These are phyloP conservation scores for Phymatocera aterrima DNA, from an alignment of 2,888 invertebrate species.

Conservation along the genomic window DNA sequence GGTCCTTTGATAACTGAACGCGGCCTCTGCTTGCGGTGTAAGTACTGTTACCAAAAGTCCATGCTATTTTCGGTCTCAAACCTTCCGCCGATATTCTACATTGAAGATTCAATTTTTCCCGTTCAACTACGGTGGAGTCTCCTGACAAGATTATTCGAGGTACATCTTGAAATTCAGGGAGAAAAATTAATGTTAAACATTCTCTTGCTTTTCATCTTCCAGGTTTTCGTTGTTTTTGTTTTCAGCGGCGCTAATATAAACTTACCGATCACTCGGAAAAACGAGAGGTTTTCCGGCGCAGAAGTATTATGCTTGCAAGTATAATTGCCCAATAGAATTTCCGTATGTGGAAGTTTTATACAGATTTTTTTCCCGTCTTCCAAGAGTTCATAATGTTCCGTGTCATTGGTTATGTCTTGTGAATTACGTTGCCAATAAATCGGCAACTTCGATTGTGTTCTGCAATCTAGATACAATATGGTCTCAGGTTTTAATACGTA, in stretches of 20 bases:
- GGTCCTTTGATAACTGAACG: conserved; percentile 74
- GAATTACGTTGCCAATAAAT: background rate
- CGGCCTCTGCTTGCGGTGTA: conserved; percentile 73
- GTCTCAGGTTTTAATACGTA: background rate
- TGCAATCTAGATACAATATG: background rate
- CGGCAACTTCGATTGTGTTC: background rate
- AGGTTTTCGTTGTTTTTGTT: too few relatives aligned
- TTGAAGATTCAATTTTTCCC: conserved; percentile 85
- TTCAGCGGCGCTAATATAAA: too few relatives aligned
- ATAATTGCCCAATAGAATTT: conserved; percentile 80
- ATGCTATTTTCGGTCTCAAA: conserved; percentile 81
- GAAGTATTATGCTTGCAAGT: conserved; percentile 77
- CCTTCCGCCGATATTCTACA: conserved; percentile 84
- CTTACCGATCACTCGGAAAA: conserved; percentile 68
- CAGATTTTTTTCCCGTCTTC: background rate
- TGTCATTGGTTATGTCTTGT: background rate
- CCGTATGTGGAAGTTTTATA: background rate
- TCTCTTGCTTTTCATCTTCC: background rate
- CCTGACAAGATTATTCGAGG: conserved; percentile 79
- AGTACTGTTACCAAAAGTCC: conserved; percentile 78
- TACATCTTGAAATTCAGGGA: conserved; percentile 72
- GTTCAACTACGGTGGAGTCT: conserved; percentile 88
- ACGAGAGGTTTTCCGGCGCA: conserved; percentile 56
- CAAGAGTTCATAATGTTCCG: background rate
- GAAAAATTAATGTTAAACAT: background rate